phyloP scores from a whole-genome alignment of 2,797 vertebrate genomes.

The Sebastes diaconus region DNA sequence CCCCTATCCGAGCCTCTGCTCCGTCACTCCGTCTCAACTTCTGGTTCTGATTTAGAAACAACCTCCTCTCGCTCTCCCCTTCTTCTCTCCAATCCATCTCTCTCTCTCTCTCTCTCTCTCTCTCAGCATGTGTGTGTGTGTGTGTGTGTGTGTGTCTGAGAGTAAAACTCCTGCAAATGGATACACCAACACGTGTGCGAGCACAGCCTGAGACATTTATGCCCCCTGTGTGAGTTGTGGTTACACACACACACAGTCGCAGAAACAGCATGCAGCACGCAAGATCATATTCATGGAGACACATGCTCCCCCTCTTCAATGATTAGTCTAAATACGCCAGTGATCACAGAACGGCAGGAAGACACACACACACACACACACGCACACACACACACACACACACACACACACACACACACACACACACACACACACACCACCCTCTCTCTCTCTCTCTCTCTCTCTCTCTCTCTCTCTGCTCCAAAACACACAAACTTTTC shows the following conservation, averaged over 20 bases:
- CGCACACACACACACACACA: constrained; percentile 25
- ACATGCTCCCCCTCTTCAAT: constrained; percentile 67
- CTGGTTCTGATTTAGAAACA: constrained; percentile 77
- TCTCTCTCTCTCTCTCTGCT: constrained; percentile 5
- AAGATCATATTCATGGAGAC: constrained; percentile 69
- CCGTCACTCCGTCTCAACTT: constrained; percentile 66
- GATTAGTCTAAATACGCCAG: constrained; percentile 75
- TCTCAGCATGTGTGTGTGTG: not conserved
- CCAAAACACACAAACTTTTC: constrained; percentile 53
- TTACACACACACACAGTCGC: constrained; percentile 12
- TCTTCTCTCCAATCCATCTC: not conserved
- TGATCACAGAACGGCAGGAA: constrained; percentile 70
- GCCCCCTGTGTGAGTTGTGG: constrained; percentile 58
- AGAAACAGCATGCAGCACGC: constrained; percentile 47
- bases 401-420: not conserved
- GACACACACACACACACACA: constrained; percentile 39
- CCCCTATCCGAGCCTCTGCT: constrained; percentile 54
- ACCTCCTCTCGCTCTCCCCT: constrained; percentile 37
- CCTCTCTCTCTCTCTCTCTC: not conserved
- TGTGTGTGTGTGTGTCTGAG: not conserved
- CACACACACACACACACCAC: constrained; percentile 2
- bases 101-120: not conserved
- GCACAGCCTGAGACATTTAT: constrained; percentile 70
- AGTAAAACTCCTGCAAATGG: constrained; percentile 51
- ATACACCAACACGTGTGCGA: constrained; percentile 59